These are phyloP conservation scores for Neodontobutis hainanensis DNA, from an alignment of 2,113 vertebrate species.

Conservation along the genomic window DNA sequence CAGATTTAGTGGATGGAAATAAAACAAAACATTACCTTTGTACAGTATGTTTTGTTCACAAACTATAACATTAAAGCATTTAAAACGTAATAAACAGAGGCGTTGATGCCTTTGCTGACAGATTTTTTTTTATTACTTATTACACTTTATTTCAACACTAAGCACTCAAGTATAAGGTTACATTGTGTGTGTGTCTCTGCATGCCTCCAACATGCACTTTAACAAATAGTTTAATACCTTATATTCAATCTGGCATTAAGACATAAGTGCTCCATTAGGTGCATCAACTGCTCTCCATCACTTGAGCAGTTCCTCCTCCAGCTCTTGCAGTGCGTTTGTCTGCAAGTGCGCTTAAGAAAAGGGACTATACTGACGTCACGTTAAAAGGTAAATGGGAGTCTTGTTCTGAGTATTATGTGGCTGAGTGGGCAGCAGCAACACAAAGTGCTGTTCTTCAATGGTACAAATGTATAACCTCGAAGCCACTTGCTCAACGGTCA, in stretches of 20 bases:
- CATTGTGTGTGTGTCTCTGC: background rate
- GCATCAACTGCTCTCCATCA: slow-evolving; percentile 7
- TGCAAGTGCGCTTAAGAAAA: slow-evolving; percentile 29
- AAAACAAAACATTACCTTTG: too few relatives aligned
- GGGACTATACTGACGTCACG: slow-evolving; percentile 33
- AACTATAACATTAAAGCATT: too few relatives aligned
- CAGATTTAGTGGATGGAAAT: too few relatives aligned
- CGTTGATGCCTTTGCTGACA: background rate
- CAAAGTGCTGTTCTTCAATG: slow-evolving; percentile 54
- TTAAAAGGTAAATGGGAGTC: slow-evolving; percentile 43
- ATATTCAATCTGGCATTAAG: slow-evolving; percentile 5
- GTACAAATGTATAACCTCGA: slow-evolving; percentile 19
- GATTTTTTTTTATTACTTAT: too few relatives aligned
- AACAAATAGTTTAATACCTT: background rate
- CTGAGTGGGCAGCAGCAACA: slow-evolving; percentile 38
- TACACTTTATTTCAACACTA: background rate
- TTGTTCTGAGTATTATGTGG: slow-evolving; percentile 40
- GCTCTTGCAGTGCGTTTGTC: slow-evolving; percentile 6
- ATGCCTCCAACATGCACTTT: background rate
- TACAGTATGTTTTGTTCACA: too few relatives aligned
- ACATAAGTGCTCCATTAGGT: slow-evolving; percentile 11
- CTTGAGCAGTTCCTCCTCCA: slow-evolving; percentile 16
- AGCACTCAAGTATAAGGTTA: background rate
- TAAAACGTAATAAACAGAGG: background rate
- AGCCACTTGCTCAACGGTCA: slow-evolving; percentile 9